These are phyloP conservation scores for Encarsia formosa DNA, from an alignment of 2,888 invertebrate genomes.

Conservation along the genomic window DNA sequence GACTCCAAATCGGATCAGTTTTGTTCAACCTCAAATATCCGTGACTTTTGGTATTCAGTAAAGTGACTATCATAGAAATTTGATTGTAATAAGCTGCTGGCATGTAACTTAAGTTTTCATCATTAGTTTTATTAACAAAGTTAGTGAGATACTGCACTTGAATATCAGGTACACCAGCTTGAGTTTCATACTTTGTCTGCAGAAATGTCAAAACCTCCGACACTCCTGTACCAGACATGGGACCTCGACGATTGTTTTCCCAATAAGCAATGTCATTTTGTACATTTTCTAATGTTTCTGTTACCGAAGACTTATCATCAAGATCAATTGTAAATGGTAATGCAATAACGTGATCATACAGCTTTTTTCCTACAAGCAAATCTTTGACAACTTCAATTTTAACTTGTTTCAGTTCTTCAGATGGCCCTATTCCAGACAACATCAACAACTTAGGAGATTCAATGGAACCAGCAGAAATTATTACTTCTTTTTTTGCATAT, in stretches of 20 bases:
- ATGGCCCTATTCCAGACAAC: slow-evolving; percentile 81
- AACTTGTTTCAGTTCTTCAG: background rate
- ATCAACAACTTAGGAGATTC: slow-evolving; percentile 88
- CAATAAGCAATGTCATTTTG: background rate
- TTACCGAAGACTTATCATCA: slow-evolving; percentile 17
- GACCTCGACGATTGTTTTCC: background rate
- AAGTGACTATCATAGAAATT: slow-evolving; percentile 58
- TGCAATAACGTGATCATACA: slow-evolving; percentile 53
- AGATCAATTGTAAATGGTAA: slow-evolving; percentile 45
- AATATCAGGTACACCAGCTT: background rate
- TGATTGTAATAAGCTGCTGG: slow-evolving; percentile 63
- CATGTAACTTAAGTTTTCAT: slow-evolving; percentile 50
- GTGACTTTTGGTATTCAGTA: slow-evolving; percentile 61
- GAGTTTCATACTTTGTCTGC: background rate
- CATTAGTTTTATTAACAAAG: background rate
- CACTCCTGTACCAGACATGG: background rate
- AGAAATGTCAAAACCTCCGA: background rate
- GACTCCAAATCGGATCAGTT: slow-evolving; percentile 66
- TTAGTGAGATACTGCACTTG: background rate
- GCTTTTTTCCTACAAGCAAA: slow-evolving; percentile 51
- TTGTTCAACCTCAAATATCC: slow-evolving; percentile 62
- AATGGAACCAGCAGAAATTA: slow-evolving; percentile 83
- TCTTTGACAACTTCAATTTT: background rate
- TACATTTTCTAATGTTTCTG: background rate
- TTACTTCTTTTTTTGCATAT: slow-evolving; percentile 73